phyloP scores from a whole-genome alignment of 2,888 invertebrate species.

The Drosophila kanekoi region DNA sequence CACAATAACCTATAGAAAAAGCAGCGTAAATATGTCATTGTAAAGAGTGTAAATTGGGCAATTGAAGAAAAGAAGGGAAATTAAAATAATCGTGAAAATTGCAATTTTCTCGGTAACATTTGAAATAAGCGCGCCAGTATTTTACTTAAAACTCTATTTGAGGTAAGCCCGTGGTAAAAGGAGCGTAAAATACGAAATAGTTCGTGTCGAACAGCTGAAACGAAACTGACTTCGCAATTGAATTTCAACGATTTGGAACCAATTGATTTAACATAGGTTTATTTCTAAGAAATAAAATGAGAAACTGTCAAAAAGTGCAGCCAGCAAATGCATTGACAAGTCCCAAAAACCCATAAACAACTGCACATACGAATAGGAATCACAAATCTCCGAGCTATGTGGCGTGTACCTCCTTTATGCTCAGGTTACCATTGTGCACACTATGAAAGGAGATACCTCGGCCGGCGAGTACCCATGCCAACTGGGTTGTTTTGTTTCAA shows the following conservation, averaged over 20 bases:
- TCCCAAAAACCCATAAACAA: conserved; percentile 11
- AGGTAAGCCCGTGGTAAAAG: conserved; percentile 34
- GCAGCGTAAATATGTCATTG: too few species aligned
- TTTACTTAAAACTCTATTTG: conserved; percentile 37
- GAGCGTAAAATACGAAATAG: conserved; percentile 63
- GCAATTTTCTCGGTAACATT: conserved; percentile 65
- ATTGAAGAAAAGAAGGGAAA: conserved; percentile 52
- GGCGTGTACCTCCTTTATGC: conserved; percentile 38
- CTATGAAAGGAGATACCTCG: conserved; percentile 42
- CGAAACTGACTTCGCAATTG: conserved; percentile 61
- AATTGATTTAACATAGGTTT: conserved; percentile 72
- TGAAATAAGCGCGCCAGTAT: conserved; percentile 52
- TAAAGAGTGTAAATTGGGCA: conserved; percentile 46
- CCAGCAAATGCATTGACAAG: conserved; percentile 49
- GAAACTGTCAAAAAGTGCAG: conserved; percentile 59
- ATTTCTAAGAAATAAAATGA: conserved; percentile 71
- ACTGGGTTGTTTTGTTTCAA: conserved; percentile 51
- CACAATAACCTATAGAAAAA: too few species aligned
- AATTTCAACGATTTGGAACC: conserved; percentile 77
- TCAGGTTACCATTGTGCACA: conserved; percentile 29
- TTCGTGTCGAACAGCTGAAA: conserved; percentile 68
- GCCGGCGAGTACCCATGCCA: conserved; percentile 36
- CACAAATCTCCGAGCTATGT: conserved; percentile 28
- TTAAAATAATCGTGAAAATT: conserved; percentile 73
- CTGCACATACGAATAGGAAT: conserved; percentile 31